Conservation (phyloP, 2,888 invertebrate species). For the Drosophila nr. perissopoda region DNA sequence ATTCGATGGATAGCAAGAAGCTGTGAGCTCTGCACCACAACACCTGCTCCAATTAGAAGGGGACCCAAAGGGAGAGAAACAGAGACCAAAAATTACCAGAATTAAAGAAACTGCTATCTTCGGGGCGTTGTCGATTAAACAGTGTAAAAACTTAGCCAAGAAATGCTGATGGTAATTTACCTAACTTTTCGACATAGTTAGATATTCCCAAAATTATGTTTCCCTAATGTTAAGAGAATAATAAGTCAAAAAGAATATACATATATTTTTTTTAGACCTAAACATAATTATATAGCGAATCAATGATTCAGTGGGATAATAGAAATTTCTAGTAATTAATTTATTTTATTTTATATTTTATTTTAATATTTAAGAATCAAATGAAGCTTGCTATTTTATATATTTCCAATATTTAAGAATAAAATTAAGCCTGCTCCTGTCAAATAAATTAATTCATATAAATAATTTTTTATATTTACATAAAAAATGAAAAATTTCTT, state of each 20-base stretch:
- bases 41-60: conserved; percentile 66
- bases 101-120: background rate
- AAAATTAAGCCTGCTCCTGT: background rate
- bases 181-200: background rate
- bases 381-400: background rate
- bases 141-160: background rate
- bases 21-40: conserved; percentile 39
- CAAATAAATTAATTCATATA: background rate
- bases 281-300: background rate
- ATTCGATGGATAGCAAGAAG: conserved; percentile 27
- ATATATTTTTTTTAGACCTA: background rate
- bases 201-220: background rate
- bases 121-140: background rate
- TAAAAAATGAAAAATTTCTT: no score
- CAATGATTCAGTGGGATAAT: background rate
- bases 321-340: background rate
- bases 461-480: background rate
- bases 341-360: background rate
- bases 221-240: background rate
- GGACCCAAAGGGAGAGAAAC: conserved; percentile 29
- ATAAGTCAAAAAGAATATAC: background rate
- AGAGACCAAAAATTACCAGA: background rate
- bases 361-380: background rate
- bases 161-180: background rate
- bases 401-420: background rate